Percentiles rank a stretch among this genome's conserved stretches.
Conservation (phyloP, 2,113 vertebrate genomes). For the Muntiacus muntjak region DNA sequence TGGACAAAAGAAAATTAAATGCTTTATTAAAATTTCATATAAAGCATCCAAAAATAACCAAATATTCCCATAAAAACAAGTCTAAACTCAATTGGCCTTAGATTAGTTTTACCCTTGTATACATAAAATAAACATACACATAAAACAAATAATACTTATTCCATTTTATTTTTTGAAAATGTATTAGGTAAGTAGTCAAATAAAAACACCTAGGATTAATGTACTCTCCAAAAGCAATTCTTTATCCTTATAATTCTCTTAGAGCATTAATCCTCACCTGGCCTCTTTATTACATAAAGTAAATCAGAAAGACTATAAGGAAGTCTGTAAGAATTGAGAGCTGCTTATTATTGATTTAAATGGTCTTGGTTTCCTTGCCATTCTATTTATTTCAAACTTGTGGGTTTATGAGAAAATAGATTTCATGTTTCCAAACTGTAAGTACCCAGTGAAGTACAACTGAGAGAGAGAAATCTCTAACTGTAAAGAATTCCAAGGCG, state of each 20-base stretch:
- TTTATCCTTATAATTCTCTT: constrained; percentile 37
- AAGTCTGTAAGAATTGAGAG: background rate
- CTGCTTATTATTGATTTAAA: background rate
- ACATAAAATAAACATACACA: background rate
- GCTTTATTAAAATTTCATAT: constrained; percentile 1
- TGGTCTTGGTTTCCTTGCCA: background rate
- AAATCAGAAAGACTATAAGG: background rate
- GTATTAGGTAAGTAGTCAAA: background rate
- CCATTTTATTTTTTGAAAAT: constrained; percentile 14
- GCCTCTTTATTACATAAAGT: constrained; percentile 31
- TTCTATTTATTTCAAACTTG: background rate
- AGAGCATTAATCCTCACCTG: constrained; percentile 40
- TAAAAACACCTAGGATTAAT: constrained; percentile 12
- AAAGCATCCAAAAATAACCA: constrained; percentile 10
- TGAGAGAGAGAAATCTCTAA: background rate
- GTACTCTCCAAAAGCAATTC: background rate
- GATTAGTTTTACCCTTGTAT: background rate
- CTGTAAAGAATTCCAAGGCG: background rate
- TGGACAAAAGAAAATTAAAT: background rate
- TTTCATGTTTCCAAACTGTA: constrained; percentile 25
- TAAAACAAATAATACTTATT: background rate
- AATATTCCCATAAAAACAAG: background rate
- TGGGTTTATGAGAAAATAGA: constrained; percentile 25
- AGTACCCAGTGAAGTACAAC: background rate
- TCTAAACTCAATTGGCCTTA: background rate